A percentile compares a stretch with the other conserved stretches of the same genome.
Conservation (phyloP, 2,888 invertebrate genomes). For the Drosophila melanosoma region DNA sequence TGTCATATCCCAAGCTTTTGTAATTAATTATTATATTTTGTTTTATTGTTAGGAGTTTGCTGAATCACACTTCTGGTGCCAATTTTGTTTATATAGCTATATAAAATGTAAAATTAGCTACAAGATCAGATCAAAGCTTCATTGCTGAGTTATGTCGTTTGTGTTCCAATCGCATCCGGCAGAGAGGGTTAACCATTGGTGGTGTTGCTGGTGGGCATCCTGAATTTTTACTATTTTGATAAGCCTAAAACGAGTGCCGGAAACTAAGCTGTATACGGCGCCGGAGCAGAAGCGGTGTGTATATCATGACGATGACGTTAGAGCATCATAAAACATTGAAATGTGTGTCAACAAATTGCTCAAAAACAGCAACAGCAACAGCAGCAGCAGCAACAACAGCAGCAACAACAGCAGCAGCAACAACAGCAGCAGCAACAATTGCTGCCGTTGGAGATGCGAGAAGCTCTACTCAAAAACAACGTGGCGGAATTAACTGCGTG, state of each 20-base stretch:
- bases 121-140: constrained; percentile 16
- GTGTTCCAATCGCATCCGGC: constrained; percentile 15
- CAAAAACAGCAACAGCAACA: constrained; percentile 37
- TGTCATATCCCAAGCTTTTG: background rate
- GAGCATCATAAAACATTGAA: constrained; percentile 45
- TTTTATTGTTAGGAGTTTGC: background rate
- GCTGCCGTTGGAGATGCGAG: constrained; percentile 23
- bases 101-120: too few species aligned
- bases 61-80: background rate
- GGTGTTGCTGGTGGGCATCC: constrained; percentile 52
- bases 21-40: background rate
- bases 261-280: background rate
- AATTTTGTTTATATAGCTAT: background rate
- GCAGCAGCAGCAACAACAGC: constrained; percentile 12
- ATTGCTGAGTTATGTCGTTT: constrained; percentile 12
- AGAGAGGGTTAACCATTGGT: constrained; percentile 26
- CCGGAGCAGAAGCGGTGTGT: constrained; percentile 18
- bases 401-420: too few species aligned
- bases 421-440: constrained; percentile 16
- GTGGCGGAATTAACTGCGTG: constrained; percentile 13
- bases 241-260: constrained; percentile 7
- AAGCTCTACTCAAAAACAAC: constrained; percentile 26
- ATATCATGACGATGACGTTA: constrained; percentile 60
- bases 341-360: constrained; percentile 76
- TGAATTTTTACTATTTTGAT: constrained; percentile 25